Conservation (phyloP, 2,113 vertebrate genomes). For the Halcyon senegalensis region DNA sequence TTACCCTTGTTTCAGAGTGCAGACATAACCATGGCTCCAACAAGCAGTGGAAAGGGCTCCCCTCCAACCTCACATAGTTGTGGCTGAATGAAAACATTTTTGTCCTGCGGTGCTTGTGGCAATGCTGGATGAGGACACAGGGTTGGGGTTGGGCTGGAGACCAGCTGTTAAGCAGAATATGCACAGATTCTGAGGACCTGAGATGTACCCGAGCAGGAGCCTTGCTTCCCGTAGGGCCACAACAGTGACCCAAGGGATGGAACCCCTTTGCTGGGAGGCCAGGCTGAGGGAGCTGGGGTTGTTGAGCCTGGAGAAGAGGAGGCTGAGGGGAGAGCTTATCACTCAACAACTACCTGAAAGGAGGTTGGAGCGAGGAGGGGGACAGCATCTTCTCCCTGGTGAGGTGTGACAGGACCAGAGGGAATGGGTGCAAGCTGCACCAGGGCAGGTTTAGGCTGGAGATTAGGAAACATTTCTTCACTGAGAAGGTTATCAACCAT, state of each 20-base stretch:
- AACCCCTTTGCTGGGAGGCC: not conserved
- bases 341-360: too few species aligned
- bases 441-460: too few species aligned
- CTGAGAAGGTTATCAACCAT: too few species aligned
- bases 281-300: not conserved
- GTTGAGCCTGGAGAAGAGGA: not conserved
- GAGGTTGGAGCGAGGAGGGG: too few species aligned
- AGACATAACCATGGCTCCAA: not conserved
- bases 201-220: not conserved
- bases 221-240: not conserved
- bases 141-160: not conserved
- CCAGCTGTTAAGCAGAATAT: not conserved
- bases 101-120: not conserved
- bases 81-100: rapidly evolving
- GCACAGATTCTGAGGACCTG: not conserved
- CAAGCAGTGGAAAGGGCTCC: not conserved
- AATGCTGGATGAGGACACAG: not conserved
- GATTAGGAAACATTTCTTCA: too few species aligned
- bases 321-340: not conserved
- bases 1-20: not conserved
- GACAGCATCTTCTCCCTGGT: too few species aligned
- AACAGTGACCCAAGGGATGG: not conserved
- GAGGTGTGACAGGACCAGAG: too few species aligned
- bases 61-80: rapidly evolving
- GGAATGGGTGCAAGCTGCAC: too few species aligned